These are phyloP conservation scores for Synergus umbraculus DNA, from an alignment of 2,888 invertebrate genomes.

Conservation along the genomic window DNA sequence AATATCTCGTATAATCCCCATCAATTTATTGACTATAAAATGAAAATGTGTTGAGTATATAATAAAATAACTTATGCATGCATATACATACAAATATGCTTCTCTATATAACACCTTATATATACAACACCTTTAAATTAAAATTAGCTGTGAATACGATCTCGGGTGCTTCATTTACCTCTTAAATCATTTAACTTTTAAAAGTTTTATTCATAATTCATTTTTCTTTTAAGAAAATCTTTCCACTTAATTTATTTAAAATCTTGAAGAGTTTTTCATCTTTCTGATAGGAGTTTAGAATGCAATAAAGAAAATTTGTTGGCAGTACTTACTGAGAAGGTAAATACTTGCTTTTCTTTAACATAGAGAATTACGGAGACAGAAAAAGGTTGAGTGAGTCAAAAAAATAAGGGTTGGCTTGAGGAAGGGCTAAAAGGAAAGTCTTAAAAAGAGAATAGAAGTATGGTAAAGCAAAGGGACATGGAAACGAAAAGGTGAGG, in stretches of 20 bases:
- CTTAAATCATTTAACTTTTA: too few relatives aligned
- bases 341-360: conserved; percentile 32
- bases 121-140: too few relatives aligned
- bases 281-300: neutral
- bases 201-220: neutral
- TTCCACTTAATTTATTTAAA: neutral
- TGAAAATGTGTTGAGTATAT: neutral
- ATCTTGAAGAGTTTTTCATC: neutral
- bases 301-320: conserved; percentile 19
- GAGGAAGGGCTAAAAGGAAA: conserved; percentile 2
- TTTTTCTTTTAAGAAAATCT: neutral
- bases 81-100: too few relatives aligned
- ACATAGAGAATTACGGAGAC: neutral
- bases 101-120: too few relatives aligned
- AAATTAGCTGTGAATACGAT: too few relatives aligned
- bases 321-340: neutral
- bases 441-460: neutral
- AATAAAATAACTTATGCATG: neutral
- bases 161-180: too few relatives aligned
- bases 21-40: neutral
- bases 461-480: conserved; percentile 25
- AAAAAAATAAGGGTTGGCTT: conserved; percentile 34
- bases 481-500: conserved; percentile 31
- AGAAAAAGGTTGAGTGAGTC: conserved; percentile 4
- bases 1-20: neutral